These are phyloP conservation scores for Cordilura impudica DNA, from an alignment of 2,888 invertebrate species.

Conservation along the genomic window DNA sequence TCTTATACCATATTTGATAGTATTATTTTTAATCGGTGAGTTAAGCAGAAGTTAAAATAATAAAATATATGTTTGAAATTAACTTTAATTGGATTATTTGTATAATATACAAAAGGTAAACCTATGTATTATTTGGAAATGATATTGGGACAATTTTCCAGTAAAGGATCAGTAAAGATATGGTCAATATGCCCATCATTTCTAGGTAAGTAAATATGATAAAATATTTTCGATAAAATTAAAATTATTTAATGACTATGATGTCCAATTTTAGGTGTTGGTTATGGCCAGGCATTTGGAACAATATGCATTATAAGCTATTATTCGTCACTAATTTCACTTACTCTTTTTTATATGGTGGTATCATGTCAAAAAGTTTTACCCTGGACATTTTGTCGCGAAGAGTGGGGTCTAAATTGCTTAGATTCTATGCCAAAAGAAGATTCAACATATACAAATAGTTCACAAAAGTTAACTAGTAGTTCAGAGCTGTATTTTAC, in stretches of 20 bases:
- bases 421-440: conserved; percentile 69
- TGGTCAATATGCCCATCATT: conserved; percentile 84
- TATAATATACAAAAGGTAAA: conserved; percentile 73
- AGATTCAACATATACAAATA: conserved; percentile 18
- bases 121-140: conserved; percentile 92
- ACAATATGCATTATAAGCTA: conserved; percentile 85
- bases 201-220: conserved; percentile 82
- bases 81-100: not conserved
- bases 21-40: conserved; percentile 81
- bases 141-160: conserved; percentile 89
- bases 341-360: conserved; percentile 85
- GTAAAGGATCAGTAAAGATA: conserved; percentile 87
- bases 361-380: conserved; percentile 84
- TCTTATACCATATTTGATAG: conserved; percentile 85
- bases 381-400: conserved; percentile 85
- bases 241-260: not conserved
- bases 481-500: conserved; percentile 82
- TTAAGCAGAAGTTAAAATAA: not conserved
- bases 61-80: not conserved
- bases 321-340: conserved; percentile 86
- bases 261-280: conserved; percentile 83
- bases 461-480: conserved; percentile 73
- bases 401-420: conserved; percentile 78
- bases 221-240: not conserved
- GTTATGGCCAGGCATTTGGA: conserved; percentile 83